These are phyloP conservation scores for Drosophila meridionalis DNA, from an alignment of 2,888 invertebrate genomes.

Conservation along the genomic window DNA sequence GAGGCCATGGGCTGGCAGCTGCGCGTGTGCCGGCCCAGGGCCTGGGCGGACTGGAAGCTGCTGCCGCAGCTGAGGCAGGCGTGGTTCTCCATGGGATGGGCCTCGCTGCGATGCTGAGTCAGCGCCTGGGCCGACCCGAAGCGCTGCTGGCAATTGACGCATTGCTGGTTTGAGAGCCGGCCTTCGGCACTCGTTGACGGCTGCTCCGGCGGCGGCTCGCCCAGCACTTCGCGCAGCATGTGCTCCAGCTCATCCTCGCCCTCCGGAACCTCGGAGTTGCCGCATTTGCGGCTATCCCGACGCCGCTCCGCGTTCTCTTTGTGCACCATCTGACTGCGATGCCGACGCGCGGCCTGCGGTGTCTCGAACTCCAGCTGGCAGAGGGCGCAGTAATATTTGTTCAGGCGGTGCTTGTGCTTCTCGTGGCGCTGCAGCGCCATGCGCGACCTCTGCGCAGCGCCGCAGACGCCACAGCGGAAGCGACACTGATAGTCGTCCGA, in stretches of 20 bases:
- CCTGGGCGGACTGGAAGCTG: constrained; percentile 90
- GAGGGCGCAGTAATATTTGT: constrained; percentile 88
- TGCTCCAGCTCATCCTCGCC: constrained; percentile 69
- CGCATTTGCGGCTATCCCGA: not conserved
- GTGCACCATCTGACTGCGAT: constrained; percentile 89
- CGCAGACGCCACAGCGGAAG: constrained; percentile 88
- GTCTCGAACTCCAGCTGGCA: constrained; percentile 89
- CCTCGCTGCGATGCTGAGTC: constrained; percentile 42
- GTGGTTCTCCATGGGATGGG: constrained; percentile 85
- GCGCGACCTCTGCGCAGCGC: constrained; percentile 87
- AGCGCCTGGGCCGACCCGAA: constrained; percentile 47
- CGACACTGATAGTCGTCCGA: constrained; percentile 89
- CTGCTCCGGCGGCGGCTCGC: constrained; percentile 36
- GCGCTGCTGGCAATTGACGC: constrained; percentile 39
- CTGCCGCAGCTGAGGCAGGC: constrained; percentile 91
- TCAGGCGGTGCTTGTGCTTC: constrained; percentile 87
- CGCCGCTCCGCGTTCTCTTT: constrained; percentile 86
- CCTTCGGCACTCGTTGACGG: constrained; percentile 13
- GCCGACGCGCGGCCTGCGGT: constrained; percentile 87
- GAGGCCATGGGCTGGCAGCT: constrained; percentile 65
- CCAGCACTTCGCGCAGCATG: constrained; percentile 71
- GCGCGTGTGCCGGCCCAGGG: constrained; percentile 90
- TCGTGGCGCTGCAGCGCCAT: constrained; percentile 89
- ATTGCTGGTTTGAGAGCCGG: constrained; percentile 11
- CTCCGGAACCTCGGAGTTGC: constrained; percentile 18